These are phyloP conservation scores for Alosa sapidissima DNA, from an alignment of 2,797 vertebrate genomes.

Conservation along the genomic window DNA sequence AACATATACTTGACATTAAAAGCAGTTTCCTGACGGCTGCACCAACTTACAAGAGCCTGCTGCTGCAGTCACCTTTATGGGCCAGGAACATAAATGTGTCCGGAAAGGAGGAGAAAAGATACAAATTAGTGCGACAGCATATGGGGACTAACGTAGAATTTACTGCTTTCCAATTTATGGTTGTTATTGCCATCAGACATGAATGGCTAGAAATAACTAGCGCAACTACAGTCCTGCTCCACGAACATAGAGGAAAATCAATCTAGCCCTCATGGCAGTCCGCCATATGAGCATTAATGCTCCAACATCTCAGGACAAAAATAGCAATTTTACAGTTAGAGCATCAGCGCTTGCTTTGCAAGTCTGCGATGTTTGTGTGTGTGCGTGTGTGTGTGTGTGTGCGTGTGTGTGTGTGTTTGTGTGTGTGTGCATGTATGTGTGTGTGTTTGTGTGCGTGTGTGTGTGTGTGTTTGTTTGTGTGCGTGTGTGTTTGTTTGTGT, in stretches of 20 bases:
- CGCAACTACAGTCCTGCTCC: background rate
- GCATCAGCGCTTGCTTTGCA: background rate
- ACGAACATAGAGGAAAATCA: constrained; percentile 8
- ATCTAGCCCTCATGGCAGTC: background rate
- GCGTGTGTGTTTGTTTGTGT: too few relatives aligned
- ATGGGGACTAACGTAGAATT: background rate
- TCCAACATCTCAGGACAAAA: background rate
- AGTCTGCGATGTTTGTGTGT: background rate
- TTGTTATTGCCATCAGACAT: background rate
- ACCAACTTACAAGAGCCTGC: background rate
- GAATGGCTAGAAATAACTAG: background rate
- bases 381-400: too few relatives aligned
- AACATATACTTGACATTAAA: constrained; percentile 22
- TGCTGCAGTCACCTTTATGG: background rate
- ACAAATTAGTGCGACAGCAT: background rate
- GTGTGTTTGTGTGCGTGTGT: too few relatives aligned
- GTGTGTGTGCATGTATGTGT: too few relatives aligned
- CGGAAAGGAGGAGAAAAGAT: background rate
- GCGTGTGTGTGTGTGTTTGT: too few relatives aligned
- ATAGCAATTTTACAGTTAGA: background rate
- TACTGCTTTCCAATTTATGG: background rate
- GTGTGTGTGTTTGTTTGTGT: too few relatives aligned
- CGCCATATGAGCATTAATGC: background rate
- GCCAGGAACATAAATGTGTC: constrained; percentile 17
- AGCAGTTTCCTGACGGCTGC: background rate